A percentile compares a stretch with the other conserved stretches of the same genome.
phyloP scores from a whole-genome alignment of 1,140 invertebrate species.

The Olivierus martensii region DNA sequence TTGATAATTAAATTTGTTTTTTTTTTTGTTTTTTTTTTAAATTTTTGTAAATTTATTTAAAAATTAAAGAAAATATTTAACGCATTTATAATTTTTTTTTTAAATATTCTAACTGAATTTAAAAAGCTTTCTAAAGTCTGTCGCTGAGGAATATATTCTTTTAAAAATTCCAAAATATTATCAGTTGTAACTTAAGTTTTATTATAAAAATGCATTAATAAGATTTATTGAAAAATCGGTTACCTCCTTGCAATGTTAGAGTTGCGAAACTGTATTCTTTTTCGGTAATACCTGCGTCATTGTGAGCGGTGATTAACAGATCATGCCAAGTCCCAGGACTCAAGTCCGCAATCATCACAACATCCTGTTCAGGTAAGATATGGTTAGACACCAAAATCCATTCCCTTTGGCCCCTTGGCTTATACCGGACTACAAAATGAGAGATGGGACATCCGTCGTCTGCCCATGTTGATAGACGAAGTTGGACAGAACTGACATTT shows the following conservation, averaged over 20 bases:
- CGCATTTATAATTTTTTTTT: no score
- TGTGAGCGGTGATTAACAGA: slow-evolving; percentile 80
- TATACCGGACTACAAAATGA: slow-evolving; percentile 39
- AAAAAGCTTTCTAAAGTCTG: no score
- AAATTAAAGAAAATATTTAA: no score
- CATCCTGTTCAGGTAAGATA: slow-evolving; percentile 17
- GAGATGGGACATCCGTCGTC: slow-evolving; percentile 39
- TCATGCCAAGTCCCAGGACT: slow-evolving; percentile 27
- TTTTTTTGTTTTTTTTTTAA: no score
- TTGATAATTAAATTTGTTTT: no score
- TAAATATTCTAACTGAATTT: no score
- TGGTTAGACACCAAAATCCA: slow-evolving; percentile 23
- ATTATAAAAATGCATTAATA: no score
- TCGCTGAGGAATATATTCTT: no score
- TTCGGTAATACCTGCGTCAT: slow-evolving; percentile 82
- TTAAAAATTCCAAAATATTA: no score
- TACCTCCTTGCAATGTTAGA: slow-evolving; percentile 38
- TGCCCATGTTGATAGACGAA: slow-evolving; percentile 37
- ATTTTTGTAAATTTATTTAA: no score
- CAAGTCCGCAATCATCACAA: slow-evolving; percentile 27
- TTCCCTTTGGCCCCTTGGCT: slow-evolving; percentile 34
- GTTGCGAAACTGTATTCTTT: slow-evolving; percentile 64
- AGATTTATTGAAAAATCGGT: no score
- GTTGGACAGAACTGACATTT: slow-evolving; percentile 33
- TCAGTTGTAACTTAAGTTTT: no score